Conservation (phyloP, 2,113 vertebrate genomes). For the Zingel zingel region DNA sequence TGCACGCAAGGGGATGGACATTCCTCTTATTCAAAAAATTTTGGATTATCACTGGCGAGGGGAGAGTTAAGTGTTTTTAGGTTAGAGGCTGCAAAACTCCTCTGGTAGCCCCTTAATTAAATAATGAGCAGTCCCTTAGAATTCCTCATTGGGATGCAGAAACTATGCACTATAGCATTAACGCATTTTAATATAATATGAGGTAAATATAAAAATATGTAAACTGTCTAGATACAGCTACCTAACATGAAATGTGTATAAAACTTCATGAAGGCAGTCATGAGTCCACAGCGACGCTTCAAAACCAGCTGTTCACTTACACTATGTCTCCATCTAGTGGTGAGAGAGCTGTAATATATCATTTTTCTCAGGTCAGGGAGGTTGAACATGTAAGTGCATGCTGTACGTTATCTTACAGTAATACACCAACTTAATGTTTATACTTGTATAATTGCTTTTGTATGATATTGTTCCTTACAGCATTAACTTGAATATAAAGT, state of each 20-base stretch:
- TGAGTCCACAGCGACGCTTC: background rate
- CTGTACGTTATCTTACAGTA: background rate
- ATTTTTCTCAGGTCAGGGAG: background rate
- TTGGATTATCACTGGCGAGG: too few species aligned
- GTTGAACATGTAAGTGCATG: background rate
- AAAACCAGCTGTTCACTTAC: background rate
- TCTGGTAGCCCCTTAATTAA: too few species aligned
- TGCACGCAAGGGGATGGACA: too few species aligned
- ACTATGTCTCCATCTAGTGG: conserved; percentile 62
- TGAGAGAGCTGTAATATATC: background rate
- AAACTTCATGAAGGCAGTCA: background rate
- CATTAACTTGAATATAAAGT: background rate
- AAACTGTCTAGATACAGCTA: background rate
- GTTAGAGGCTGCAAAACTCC: too few species aligned
- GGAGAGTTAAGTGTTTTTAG: too few species aligned
- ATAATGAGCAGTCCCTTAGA: too few species aligned
- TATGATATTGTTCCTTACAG: background rate
- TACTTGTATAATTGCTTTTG: background rate
- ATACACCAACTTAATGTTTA: background rate
- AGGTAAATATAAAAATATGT: background rate
- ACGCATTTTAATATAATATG: background rate
- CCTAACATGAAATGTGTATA: background rate
- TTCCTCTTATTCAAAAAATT: too few species aligned
- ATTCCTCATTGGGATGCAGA: too few species aligned
- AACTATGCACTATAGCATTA: background rate